These are phyloP conservation scores for Cyprinodon tularosa DNA, from an alignment of 2,113 vertebrate species.

Conservation along the genomic window DNA sequence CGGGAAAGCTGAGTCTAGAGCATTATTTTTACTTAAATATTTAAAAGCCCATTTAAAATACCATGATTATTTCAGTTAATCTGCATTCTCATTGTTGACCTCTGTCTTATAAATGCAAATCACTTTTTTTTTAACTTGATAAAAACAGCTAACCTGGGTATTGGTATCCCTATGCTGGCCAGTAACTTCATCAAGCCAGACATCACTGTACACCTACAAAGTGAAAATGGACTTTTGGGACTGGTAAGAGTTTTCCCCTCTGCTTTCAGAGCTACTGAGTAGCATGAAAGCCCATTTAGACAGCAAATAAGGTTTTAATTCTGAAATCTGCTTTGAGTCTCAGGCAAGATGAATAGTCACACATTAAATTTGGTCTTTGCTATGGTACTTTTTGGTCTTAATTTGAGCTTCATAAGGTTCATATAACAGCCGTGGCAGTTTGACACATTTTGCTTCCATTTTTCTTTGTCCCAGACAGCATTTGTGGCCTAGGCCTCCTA, in stretches of 20 bases:
- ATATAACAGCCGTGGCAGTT: constrained; percentile 37
- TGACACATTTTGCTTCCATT: constrained; percentile 44
- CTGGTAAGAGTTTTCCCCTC: constrained; percentile 85
- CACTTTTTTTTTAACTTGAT: constrained; percentile 51
- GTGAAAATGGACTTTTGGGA: constrained; percentile 97
- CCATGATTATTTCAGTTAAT: not conserved
- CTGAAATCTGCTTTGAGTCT: constrained; percentile 9
- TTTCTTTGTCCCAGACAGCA: constrained; percentile 41
- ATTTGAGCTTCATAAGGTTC: constrained; percentile 48
- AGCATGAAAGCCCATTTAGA: constrained; percentile 4
- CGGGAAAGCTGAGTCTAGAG: not conserved
- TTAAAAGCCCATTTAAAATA: not conserved
- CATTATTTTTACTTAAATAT: not conserved
- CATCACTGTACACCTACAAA: constrained; percentile 96
- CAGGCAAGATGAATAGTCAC: constrained; percentile 18
- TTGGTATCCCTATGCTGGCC: constrained; percentile 96
- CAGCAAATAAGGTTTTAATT: constrained; percentile 1
- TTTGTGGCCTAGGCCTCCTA: constrained; percentile 44
- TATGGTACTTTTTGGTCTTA: constrained; percentile 7
- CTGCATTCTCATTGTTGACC: not conserved
- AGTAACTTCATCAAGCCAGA: constrained; percentile 96
- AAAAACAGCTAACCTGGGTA: constrained; percentile 92
- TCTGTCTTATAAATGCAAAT: constrained; percentile 1
- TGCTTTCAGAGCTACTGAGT: constrained; percentile 17
- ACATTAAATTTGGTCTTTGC: constrained; percentile 19